Conservation (phyloP, 2,797 vertebrate species). For the Choloepus didactylus region DNA sequence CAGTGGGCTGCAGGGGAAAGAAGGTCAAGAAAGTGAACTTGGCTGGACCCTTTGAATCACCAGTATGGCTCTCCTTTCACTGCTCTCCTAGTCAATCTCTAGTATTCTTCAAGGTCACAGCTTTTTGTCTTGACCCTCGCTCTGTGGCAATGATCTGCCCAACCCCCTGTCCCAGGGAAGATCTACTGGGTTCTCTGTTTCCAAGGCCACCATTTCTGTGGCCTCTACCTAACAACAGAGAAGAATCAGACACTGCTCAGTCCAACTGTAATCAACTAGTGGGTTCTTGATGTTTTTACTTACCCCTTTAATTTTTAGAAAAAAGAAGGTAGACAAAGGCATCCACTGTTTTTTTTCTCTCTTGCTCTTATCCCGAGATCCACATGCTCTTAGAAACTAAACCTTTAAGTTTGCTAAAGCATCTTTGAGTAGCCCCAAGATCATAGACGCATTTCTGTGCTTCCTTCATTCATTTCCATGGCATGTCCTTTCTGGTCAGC, state of each 20-base stretch:
- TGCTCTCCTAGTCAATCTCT: not conserved
- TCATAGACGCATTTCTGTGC: not conserved
- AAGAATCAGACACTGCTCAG: not conserved
- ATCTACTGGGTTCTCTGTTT: not conserved
- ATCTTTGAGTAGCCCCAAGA: not conserved
- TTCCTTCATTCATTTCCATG: not conserved
- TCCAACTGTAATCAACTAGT: not conserved
- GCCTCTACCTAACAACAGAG: not conserved
- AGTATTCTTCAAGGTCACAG: not conserved
- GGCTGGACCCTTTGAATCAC: not conserved
- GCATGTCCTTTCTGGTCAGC: not conserved
- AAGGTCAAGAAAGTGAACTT: not conserved
- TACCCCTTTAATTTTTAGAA: not conserved
- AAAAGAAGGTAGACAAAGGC: not conserved
- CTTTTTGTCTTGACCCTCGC: not conserved
- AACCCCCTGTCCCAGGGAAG: not conserved
- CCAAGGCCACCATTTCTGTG: not conserved
- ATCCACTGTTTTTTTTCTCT: not conserved
- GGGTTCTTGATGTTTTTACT: not conserved
- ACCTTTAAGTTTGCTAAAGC: not conserved
- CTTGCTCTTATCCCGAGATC: not conserved
- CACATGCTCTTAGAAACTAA: not conserved
- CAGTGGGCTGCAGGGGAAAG: not conserved
- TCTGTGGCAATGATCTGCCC: not conserved
- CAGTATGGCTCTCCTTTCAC: not conserved